Evolutionary conservation across 2,888 invertebrate species (phyloP).

Genomic region (Syrista parreyssii): DNA sequence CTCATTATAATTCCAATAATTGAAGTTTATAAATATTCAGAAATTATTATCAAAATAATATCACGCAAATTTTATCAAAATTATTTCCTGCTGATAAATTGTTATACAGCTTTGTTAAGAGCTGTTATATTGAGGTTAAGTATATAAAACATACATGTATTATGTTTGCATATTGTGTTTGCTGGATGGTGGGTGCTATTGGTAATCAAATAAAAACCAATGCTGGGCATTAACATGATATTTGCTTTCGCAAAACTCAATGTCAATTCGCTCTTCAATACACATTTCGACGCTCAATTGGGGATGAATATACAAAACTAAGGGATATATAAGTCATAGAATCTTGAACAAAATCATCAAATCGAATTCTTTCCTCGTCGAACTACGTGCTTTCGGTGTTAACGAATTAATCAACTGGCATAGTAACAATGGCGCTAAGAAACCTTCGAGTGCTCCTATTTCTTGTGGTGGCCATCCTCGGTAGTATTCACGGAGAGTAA

Average conservation of each 20-base stretch:
- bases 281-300: neutral
- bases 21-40: too few relatives aligned
- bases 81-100: too few relatives aligned
- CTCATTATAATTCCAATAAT: too few relatives aligned
- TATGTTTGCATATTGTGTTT: too few relatives aligned
- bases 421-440: neutral
- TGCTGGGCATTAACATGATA: slow-evolving; percentile 15
- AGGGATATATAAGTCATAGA: neutral
- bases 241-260: neutral
- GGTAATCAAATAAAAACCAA: neutral
- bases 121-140: too few relatives aligned
- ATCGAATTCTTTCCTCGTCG: neutral
- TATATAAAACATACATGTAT: too few relatives aligned
- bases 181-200: neutral
- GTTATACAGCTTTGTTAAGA: too few relatives aligned
- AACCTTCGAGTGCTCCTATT: neutral
- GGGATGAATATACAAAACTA: neutral
- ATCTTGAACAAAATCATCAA: neutral
- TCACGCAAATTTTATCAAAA: too few relatives aligned
- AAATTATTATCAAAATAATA: too few relatives aligned
- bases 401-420: neutral
- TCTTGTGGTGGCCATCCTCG: neutral
- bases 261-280: neutral
- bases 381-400: neutral
- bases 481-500: neutral